Conservation (phyloP, 2,113 vertebrate genomes). For the Platysteira castanea region DNA sequence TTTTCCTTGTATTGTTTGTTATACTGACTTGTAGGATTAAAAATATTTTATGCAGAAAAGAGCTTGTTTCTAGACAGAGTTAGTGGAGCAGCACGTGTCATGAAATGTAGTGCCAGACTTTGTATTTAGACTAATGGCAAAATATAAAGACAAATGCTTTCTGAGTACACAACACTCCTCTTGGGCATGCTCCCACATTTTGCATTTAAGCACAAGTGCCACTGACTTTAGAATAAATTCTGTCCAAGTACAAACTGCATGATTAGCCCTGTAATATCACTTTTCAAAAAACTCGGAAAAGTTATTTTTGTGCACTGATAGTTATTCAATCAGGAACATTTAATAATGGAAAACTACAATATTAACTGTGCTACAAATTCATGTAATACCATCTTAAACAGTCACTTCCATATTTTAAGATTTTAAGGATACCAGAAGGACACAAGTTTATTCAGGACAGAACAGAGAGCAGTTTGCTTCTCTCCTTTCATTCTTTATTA, state of each 20-base stretch:
- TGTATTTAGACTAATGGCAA: conserved; percentile 16
- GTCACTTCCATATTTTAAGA: neutral
- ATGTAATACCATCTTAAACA: neutral
- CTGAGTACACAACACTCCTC: neutral
- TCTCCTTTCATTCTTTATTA: neutral
- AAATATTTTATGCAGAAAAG: conserved; percentile 19
- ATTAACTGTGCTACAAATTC: neutral
- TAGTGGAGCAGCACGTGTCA: neutral
- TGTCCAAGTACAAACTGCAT: neutral
- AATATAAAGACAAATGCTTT: conserved; percentile 5
- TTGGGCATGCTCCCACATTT: neutral
- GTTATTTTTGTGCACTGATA: neutral
- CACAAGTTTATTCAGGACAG: neutral
- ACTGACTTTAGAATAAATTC: neutral
- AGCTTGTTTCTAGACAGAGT: neutral
- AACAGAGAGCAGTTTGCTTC: neutral
- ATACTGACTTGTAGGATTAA: neutral
- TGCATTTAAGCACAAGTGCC: neutral
- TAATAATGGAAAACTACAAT: neutral
- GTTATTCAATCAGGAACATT: neutral
- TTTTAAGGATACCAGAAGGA: neutral
- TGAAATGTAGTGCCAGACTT: neutral
- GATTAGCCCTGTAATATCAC: neutral
- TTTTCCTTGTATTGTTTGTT: conserved; percentile 19
- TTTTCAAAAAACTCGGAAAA: neutral